Evolutionary conservation across 1,140 invertebrate species (phyloP).

Genomic region (Heliconius hewitsoni): DNA sequence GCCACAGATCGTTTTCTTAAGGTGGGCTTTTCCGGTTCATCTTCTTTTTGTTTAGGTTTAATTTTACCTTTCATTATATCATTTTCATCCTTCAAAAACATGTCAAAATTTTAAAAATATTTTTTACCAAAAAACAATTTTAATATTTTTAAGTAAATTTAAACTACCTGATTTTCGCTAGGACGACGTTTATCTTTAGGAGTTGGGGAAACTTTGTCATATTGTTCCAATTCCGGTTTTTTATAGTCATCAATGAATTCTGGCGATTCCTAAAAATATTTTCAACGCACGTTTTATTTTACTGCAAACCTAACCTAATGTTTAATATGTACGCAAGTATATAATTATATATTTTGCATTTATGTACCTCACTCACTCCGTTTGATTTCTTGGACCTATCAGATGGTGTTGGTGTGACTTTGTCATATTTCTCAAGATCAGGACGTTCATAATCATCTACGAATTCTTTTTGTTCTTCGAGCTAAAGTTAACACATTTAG

Average conservation of each 20-base stretch:
- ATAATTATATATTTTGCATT: background rate
- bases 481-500: constrained; percentile 47
- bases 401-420: constrained; percentile 62
- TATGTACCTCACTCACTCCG: constrained; percentile 49
- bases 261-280: constrained; percentile 45
- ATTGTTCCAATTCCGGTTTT: constrained; percentile 79
- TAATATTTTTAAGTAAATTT: background rate
- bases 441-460: constrained; percentile 80
- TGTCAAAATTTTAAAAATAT: constrained; percentile 21
- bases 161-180: constrained; percentile 67
- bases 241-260: constrained; percentile 76
- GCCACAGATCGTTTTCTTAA: constrained; percentile 66
- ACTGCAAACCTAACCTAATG: background rate
- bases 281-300: constrained; percentile 17
- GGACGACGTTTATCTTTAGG: constrained; percentile 75
- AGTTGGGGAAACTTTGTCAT: constrained; percentile 70
- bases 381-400: constrained; percentile 53
- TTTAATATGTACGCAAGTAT: background rate
- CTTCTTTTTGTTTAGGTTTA: constrained; percentile 71
- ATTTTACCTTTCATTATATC: constrained; percentile 76
- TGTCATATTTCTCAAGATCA: constrained; percentile 80
- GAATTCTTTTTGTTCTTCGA: constrained; percentile 64
- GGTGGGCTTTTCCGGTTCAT: constrained; percentile 66
- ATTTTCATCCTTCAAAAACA: constrained; percentile 66
- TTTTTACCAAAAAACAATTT: constrained; percentile 2